These are phyloP conservation scores for Aethina tumida DNA, from an alignment of 1,140 invertebrate species.

Conservation along the genomic window DNA sequence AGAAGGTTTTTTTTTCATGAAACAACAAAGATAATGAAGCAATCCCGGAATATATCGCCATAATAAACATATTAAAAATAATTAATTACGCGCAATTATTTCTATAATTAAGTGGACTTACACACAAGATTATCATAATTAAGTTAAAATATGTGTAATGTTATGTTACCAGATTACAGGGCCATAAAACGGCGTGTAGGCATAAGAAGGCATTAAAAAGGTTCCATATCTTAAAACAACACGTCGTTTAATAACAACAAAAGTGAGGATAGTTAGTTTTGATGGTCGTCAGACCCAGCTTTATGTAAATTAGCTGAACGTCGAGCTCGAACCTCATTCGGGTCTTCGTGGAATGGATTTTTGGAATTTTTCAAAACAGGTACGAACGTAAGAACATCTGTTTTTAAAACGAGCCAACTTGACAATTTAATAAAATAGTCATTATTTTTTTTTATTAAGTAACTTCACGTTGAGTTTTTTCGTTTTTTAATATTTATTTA, in stretches of 20 bases:
- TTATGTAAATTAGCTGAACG: conserved; percentile 12
- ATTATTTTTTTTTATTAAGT: conserved; percentile 13
- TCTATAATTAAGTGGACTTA: conserved; percentile 10
- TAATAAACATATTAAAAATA: conserved; percentile 15
- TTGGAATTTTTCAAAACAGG: conserved; percentile 22
- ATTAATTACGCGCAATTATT: conserved; percentile 13
- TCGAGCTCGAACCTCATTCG: conserved; percentile 13
- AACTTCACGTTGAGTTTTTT: conserved; percentile 1
- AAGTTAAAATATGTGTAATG: conserved; percentile 14
- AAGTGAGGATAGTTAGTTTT: conserved; percentile 14
- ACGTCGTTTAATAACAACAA: conserved; percentile 17
- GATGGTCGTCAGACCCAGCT: conserved; percentile 5
- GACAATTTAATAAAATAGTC: conserved; percentile 25
- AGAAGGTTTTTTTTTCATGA: too few relatives aligned
- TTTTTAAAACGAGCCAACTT: conserved; percentile 12
- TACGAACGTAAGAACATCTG: conserved; percentile 21
- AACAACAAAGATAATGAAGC: too few relatives aligned
- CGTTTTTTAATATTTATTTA: conserved; percentile 13
- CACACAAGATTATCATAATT: conserved; percentile 14
- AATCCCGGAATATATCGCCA: not conserved
- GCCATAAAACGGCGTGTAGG: conserved; percentile 10
- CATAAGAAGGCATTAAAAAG: conserved; percentile 11
- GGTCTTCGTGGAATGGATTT: conserved; percentile 20
- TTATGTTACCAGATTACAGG: conserved; percentile 7
- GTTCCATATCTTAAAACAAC: conserved; percentile 11